Base-by-base conservation (phyloP, 1,140 invertebrate genomes). In the Heliconius nattereri region DNA sequence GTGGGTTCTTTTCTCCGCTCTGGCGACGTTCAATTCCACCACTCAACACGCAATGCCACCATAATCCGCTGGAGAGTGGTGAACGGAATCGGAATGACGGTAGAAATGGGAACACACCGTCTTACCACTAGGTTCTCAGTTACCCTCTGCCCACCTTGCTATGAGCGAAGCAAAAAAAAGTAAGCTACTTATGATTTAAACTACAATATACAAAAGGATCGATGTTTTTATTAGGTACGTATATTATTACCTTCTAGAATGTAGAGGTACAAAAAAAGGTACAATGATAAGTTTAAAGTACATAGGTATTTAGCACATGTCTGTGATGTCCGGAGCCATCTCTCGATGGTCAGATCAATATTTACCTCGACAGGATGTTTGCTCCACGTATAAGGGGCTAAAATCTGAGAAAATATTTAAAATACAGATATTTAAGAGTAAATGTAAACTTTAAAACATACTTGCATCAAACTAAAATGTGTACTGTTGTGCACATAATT, bases 291-390 rank as follows among this genome's bases (percentile, higher is more conserved):
- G 85, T 89, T 85, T 85, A 85, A 84, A 85, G 76, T 83, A 89
- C 85, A 87, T 89, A 88, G 81, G 78, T 85, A 84, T 91, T 93
- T 93, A 92, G 91, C 90, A 87, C 86, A 83, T 86, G 86, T 86
- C 87, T 81, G 90, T 82, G 86, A 93, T 83, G 90, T 92, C 92
- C 92, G 91, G 84, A 72, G 83, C 83, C 82, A 82, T 80, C 81
- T 20, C 19, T 84, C 81, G 85, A 79, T 79, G 85, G 86, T 85
- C 85, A 85, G 82, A 73, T 84, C 84, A 90, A 92, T 93, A 91
- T 93, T 93, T 92, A 89, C 78, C 77, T 72, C 76, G 87, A 80
- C 91, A 92, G 91, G 92, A 93, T 93, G 92, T 93, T 93, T 93
- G 86, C 89, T 78, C 77, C 81, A 85, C 87, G 81, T 81, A 90